These are phyloP conservation scores for Cyanoramphus novaezelandiae DNA, from an alignment of 2,113 vertebrate species.

Conservation along the genomic window DNA sequence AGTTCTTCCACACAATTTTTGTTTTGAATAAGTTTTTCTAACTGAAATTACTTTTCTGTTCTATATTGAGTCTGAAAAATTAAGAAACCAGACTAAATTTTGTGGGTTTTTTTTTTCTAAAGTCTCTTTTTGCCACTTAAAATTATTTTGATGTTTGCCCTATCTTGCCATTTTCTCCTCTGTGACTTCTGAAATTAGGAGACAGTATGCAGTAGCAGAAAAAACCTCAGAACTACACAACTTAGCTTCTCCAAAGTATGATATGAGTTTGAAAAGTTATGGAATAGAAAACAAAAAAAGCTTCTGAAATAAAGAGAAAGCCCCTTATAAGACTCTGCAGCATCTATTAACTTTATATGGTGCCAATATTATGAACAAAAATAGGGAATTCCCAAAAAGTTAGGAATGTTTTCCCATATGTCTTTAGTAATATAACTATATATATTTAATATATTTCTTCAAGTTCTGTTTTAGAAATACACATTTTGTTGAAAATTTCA, in stretches of 20 bases:
- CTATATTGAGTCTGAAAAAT: background rate
- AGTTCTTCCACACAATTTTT: background rate
- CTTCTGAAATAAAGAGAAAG: background rate
- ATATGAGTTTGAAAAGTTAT: background rate
- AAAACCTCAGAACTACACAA: background rate
- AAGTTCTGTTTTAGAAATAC: background rate
- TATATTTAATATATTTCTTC: background rate
- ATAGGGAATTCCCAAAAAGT: background rate
- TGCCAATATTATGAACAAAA: background rate
- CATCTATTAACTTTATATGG: background rate
- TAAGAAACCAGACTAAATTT: background rate
- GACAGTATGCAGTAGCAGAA: background rate
- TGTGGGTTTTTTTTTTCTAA: background rate
- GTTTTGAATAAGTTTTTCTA: background rate
- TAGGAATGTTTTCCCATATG: background rate
- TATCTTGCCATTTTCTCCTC: background rate
- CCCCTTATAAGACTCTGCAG: fast-evolving
- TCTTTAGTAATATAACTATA: background rate
- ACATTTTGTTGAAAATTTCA: background rate
- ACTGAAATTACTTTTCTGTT: background rate
- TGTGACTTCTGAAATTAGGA: background rate
- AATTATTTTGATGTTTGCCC: background rate
- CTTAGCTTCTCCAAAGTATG: background rate
- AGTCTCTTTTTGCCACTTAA: background rate
- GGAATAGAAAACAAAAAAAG: background rate